Percentiles rank a stretch among this genome's conserved stretches.
Conservation (phyloP, 2,888 invertebrate species). For the Pollenia angustigena region DNA sequence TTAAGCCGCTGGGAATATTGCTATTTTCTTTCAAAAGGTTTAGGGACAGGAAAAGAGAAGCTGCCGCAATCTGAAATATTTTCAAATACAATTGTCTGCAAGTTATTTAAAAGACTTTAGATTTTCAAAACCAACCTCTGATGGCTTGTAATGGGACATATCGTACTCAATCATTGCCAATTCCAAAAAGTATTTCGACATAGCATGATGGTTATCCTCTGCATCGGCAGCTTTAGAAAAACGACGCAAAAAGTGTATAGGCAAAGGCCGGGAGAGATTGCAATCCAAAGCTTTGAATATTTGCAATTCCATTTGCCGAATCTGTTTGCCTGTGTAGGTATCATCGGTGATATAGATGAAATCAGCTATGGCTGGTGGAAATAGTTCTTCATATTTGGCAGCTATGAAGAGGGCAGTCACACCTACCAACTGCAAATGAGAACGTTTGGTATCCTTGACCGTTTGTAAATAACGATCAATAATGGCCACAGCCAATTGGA, state of each 20-base stretch:
- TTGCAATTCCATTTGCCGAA: constrained; percentile 92
- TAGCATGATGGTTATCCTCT: constrained; percentile 88
- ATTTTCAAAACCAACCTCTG: constrained; percentile 87
- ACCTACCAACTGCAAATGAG: constrained; percentile 93
- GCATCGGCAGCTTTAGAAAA: constrained; percentile 87
- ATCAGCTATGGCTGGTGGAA: constrained; percentile 93
- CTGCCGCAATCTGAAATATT: constrained; percentile 81
- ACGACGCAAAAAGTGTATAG: constrained; percentile 95
- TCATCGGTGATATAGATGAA: constrained; percentile 96
- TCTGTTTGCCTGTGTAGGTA: constrained; percentile 91
- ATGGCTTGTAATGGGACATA: constrained; percentile 91
- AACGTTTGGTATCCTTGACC: constrained; percentile 87
- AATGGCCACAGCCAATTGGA: constrained; percentile 94
- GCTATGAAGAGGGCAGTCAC: constrained; percentile 95
- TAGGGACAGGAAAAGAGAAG: constrained; percentile 82
- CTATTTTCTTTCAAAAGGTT: constrained; percentile 81
- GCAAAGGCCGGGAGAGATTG: constrained; percentile 93
- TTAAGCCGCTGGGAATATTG: constrained; percentile 77
- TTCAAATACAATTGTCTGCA: neutral
- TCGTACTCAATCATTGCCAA: constrained; percentile 92
- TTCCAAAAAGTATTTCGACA: constrained; percentile 97
- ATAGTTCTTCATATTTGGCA: constrained; percentile 97
- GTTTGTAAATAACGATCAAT: constrained; percentile 93
- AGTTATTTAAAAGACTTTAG: neutral
- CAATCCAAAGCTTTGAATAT: constrained; percentile 91